These are phyloP conservation scores for Coremacera marginata DNA, from an alignment of 2,888 invertebrate species.

Conservation along the genomic window DNA sequence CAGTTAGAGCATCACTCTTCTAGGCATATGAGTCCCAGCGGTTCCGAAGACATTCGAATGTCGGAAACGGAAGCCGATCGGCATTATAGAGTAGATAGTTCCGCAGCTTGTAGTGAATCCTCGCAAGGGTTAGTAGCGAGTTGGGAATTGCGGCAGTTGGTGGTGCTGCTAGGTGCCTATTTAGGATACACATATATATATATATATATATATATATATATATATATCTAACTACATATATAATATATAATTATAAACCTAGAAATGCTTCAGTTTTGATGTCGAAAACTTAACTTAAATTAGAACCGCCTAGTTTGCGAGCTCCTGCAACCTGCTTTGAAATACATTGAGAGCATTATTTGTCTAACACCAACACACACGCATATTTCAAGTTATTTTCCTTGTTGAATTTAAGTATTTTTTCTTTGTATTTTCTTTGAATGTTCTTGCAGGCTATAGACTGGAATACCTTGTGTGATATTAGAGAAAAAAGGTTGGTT, in stretches of 20 bases:
- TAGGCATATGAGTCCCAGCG: conserved; percentile 90
- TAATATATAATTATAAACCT: conserved; percentile 40
- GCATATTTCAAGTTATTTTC: conserved; percentile 8
- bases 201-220: conserved; percentile 30
- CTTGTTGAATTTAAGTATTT: conserved; percentile 16
- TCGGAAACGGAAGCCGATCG: conserved; percentile 92
- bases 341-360: conserved; percentile 16
- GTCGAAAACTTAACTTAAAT: conserved; percentile 20
- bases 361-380: conserved; percentile 11
- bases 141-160: neutral
- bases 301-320: conserved; percentile 32
- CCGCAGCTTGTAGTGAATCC: conserved; percentile 79
- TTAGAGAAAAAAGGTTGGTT: conserved; percentile 59
- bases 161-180: conserved; percentile 52
- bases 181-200: conserved; percentile 45
- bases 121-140: conserved; percentile 75
- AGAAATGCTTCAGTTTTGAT: conserved; percentile 39
- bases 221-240: conserved; percentile 30
- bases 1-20: conserved; percentile 89
- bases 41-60: conserved; percentile 86
- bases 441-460: conserved; percentile 65
- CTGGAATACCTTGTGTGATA: conserved; percentile 68
- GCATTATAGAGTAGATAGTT: conserved; percentile 86
- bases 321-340: conserved; percentile 38
- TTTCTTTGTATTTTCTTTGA: conserved; percentile 50